Evolutionary conservation across 2,113 vertebrate genomes (phyloP).

Genomic region (Nipponia nippon): DNA sequence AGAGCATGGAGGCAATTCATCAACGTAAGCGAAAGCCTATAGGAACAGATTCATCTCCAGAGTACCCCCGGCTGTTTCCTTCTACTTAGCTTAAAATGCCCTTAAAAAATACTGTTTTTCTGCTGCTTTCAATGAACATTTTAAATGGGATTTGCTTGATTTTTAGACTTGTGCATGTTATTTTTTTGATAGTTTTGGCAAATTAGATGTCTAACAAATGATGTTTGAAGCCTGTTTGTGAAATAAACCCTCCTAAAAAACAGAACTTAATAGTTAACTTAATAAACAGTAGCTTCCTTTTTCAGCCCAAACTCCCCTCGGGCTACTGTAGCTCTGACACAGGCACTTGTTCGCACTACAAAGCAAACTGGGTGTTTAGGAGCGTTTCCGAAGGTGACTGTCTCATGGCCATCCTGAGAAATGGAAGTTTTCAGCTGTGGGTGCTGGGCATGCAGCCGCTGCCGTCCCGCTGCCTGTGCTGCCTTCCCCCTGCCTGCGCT

Average conservation of each 20-base stretch:
- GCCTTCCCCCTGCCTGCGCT: not conserved
- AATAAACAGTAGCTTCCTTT: not conserved
- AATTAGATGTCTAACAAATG: not conserved
- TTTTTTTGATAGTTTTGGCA: not conserved
- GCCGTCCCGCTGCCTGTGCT: not conserved
- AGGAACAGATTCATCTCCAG: not conserved
- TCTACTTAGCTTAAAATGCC: not conserved
- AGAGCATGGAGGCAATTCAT: not conserved
- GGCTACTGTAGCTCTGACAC: not conserved
- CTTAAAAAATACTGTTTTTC: not conserved
- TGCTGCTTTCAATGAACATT: not conserved
- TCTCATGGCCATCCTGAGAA: not conserved
- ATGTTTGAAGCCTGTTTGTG: not conserved
- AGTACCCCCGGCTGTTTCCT: not conserved
- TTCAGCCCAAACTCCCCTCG: not conserved
- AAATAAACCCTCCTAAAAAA: not conserved
- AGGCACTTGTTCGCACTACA: not conserved
- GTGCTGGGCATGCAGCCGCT: accelerated
- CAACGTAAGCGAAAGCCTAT: not conserved
- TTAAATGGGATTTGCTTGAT: not conserved
- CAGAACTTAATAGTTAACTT: not conserved
- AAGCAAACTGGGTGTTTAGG: not conserved
- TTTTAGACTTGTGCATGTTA: not conserved
- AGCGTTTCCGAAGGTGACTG: not conserved
- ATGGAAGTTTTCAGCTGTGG: not conserved